A percentile compares a stretch with the other conserved stretches of the same genome.
These are phyloP conservation scores for Acromyrmex echinatior DNA, from an alignment of 1,140 invertebrate genomes.

Conservation along the genomic window DNA sequence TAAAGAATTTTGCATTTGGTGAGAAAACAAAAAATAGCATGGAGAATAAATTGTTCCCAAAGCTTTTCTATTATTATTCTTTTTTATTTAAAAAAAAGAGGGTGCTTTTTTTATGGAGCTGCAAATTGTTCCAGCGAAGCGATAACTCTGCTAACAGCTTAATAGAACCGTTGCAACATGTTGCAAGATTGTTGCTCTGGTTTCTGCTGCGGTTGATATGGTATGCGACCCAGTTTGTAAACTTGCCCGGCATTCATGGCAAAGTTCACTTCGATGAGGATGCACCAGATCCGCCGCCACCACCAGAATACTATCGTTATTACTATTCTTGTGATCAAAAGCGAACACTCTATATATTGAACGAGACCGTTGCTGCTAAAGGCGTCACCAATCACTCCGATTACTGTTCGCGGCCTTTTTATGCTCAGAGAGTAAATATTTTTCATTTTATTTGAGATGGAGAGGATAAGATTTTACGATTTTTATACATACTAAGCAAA, in stretches of 20 bases:
- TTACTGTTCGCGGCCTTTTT: constrained; percentile 82
- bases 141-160: constrained; percentile 75
- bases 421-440: constrained; percentile 81
- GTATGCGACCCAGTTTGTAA: constrained; percentile 78
- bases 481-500: background rate
- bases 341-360: constrained; percentile 89
- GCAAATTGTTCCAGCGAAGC: constrained; percentile 70
- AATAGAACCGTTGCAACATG: constrained; percentile 78
- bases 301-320: constrained; percentile 78
- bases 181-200: constrained; percentile 79
- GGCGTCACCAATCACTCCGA: constrained; percentile 77
- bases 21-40: background rate
- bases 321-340: constrained; percentile 89
- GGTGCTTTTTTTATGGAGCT: background rate
- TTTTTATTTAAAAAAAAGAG: background rate
- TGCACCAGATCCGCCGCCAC: constrained; percentile 81
- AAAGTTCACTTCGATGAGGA: constrained; percentile 81
- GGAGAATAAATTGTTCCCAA: background rate
- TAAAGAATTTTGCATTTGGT: background rate
- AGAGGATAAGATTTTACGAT: too few species aligned
- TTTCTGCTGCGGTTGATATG: constrained; percentile 77
- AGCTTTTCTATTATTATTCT: background rate
- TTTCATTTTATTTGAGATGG: background rate
- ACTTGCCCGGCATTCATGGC: constrained; percentile 78
- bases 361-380: constrained; percentile 86